Conservation (phyloP, 1,140 invertebrate genomes). For the Tetramorium alpestre region DNA sequence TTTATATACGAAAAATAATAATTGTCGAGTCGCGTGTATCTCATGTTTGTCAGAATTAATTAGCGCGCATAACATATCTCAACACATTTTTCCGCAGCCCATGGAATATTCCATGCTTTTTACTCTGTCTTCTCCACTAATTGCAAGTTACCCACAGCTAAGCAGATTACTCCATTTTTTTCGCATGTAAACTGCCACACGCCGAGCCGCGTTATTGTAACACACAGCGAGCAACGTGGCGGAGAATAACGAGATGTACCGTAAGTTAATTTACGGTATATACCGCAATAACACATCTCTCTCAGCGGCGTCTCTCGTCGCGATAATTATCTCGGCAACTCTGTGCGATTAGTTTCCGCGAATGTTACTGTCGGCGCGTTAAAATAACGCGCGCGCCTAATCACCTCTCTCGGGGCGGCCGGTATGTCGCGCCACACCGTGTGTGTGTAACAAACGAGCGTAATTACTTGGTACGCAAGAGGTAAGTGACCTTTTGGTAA, state of each 20-base stretch:
- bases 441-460: constrained; percentile 22
- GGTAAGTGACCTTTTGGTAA: constrained; percentile 70
- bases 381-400: neutral
- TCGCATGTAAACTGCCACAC: neutral
- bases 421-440: neutral
- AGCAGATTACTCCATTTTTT: neutral
- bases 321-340: constrained; percentile 24
- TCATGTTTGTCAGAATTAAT: neutral
- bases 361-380: constrained; percentile 9
- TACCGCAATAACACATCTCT: neutral
- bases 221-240: neutral
- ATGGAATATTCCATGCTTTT: neutral
- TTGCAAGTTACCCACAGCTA: neutral
- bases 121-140: neutral
- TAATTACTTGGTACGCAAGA: constrained; percentile 50
- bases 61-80: neutral
- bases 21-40: neutral
- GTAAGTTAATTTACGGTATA: constrained; percentile 33
- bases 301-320: neutral
- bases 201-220: neutral
- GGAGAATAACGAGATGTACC: constrained; percentile 2
- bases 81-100: neutral
- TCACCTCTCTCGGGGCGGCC: neutral
- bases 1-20: constrained; percentile 3
- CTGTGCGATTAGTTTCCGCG: constrained; percentile 31